phyloP scores from a whole-genome alignment of 2,888 invertebrate genomes.

The Yponomeuta cagnagella region DNA sequence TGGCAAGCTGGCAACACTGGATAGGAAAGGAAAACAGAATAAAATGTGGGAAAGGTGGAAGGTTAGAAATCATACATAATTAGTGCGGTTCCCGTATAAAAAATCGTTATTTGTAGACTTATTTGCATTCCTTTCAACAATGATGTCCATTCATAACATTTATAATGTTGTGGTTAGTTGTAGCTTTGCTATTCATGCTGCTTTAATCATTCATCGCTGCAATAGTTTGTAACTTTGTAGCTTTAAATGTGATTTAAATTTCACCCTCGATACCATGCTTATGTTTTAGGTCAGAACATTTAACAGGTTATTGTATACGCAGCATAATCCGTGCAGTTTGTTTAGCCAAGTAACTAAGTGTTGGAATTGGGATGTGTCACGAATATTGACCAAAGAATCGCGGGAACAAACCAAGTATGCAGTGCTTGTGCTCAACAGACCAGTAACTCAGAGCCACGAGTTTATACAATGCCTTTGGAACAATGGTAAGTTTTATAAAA shows the following conservation, averaged over 20 bases:
- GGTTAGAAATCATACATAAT: too few relatives aligned
- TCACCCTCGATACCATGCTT: neutral
- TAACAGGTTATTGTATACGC: constrained; percentile 32
- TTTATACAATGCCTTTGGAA: constrained; percentile 79
- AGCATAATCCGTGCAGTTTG: constrained; percentile 31
- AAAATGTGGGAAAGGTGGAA: too few relatives aligned
- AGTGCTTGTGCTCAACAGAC: constrained; percentile 80
- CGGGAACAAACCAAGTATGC: constrained; percentile 65
- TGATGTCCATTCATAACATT: neutral
- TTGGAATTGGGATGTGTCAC: constrained; percentile 48
- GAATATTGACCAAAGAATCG: constrained; percentile 26
- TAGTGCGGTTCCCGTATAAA: too few relatives aligned
- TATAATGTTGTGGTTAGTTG: constrained; percentile 2
- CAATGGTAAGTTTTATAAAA: constrained; percentile 68
- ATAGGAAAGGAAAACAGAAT: too few relatives aligned
- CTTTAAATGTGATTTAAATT: neutral
- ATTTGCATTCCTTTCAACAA: neutral
- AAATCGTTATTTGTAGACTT: too few relatives aligned
- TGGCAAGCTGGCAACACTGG: too few relatives aligned
- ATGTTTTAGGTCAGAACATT: constrained; percentile 36
- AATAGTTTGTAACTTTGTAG: too few relatives aligned
- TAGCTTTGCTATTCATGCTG: neutral
- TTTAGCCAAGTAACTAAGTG: constrained; percentile 32
- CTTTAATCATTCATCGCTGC: too few relatives aligned
- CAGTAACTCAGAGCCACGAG: constrained; percentile 66